Conservation (phyloP, 2,888 invertebrate genomes). For the Venustoraphidia nigricollis region DNA sequence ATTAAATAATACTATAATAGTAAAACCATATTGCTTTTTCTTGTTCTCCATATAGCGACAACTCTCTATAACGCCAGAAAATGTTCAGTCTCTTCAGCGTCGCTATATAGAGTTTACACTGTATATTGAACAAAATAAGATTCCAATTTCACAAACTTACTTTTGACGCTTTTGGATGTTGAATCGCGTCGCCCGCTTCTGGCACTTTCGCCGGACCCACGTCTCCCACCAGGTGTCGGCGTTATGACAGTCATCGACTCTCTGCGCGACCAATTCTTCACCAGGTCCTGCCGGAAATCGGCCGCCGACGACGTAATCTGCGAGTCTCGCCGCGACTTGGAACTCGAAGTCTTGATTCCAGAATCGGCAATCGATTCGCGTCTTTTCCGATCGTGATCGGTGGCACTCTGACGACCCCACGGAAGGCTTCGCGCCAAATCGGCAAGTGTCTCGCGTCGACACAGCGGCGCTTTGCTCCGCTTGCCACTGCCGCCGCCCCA, state of each 20-base stretch:
- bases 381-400: constrained; percentile 48
- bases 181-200: constrained; percentile 52
- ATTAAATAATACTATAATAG: too few species aligned
- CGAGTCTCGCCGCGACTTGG: constrained; percentile 53
- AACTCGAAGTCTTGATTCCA: constrained; percentile 57
- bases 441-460: constrained; percentile 73
- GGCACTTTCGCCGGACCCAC: constrained; percentile 51
- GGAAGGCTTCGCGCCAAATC: constrained; percentile 74
- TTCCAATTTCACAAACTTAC: too few species aligned
- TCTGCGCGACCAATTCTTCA: constrained; percentile 51
- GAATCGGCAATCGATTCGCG: constrained; percentile 80
- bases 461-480: constrained; percentile 46
- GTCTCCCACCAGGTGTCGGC: constrained; percentile 27
- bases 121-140: too few species aligned
- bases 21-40: too few species aligned
- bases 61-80: too few species aligned
- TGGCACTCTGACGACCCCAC: constrained; percentile 54
- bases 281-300: constrained; percentile 55
- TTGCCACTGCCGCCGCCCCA: constrained; percentile 55
- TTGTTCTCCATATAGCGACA: too few species aligned
- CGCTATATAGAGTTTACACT: too few species aligned
- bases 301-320: constrained; percentile 41
- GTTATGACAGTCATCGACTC: constrained; percentile 36
- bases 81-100: too few species aligned
- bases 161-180: constrained; percentile 17